These are phyloP conservation scores for Heliornis fulica DNA, from an alignment of 2,113 vertebrate species.

Conservation along the genomic window DNA sequence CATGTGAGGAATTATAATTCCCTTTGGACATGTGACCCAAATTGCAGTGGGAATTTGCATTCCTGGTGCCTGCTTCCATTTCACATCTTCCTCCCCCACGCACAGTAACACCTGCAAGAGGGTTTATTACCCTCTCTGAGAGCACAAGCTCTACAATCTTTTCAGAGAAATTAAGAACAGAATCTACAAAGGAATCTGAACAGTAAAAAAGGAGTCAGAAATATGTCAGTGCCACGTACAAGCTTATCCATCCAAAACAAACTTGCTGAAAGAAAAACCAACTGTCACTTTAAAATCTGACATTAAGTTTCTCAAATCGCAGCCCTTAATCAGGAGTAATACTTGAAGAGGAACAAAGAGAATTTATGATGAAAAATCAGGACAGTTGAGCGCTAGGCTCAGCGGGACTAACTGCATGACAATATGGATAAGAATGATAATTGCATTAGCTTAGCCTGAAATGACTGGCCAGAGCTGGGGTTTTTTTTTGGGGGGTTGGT, in stretches of 20 bases:
- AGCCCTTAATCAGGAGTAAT: constrained; percentile 52
- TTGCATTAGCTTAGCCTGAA: constrained; percentile 42
- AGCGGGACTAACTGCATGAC: constrained; percentile 58
- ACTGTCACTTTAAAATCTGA: constrained; percentile 49
- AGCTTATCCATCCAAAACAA: constrained; percentile 17
- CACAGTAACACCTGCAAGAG: constrained; percentile 6
- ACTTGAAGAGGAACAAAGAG: constrained; percentile 61
- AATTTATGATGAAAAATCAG: constrained; percentile 63
- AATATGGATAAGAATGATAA: constrained; percentile 62
- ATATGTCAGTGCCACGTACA: background rate
- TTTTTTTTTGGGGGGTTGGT: too few species aligned
- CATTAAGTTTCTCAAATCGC: constrained; percentile 10
- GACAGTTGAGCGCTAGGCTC: constrained; percentile 41
- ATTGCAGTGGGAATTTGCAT: constrained; percentile 41
- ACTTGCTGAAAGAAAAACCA: constrained; percentile 30
- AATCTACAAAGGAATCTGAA: background rate
- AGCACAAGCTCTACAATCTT: background rate
- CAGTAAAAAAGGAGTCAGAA: background rate
- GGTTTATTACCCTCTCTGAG: background rate
- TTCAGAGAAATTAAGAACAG: background rate
- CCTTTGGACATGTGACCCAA: constrained; percentile 46
- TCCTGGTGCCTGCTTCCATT: constrained; percentile 31
- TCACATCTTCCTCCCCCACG: background rate
- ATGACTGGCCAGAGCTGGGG: background rate
- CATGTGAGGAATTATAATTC: constrained; percentile 58